A percentile compares a stretch with the other conserved stretches of the same genome.
phyloP scores from a whole-genome alignment of 2,113 vertebrate genomes.

The Anolis carolinensis region DNA sequence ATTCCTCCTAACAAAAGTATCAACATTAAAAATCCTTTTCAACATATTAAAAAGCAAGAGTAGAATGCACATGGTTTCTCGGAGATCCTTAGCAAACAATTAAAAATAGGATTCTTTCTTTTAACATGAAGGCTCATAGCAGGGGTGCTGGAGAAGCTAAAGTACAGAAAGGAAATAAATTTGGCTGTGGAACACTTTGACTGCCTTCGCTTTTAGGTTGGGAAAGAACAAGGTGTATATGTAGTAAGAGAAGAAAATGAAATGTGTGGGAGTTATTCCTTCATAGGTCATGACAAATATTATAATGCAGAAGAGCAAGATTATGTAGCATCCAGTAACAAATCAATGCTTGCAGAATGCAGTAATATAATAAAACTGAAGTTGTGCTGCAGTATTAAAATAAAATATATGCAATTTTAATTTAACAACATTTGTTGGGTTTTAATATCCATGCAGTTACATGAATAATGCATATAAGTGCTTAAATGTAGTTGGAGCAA shows the following conservation, averaged over 20 bases:
- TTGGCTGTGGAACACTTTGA: background rate
- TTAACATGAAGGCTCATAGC: background rate
- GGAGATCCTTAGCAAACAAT: background rate
- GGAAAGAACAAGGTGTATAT: no score
- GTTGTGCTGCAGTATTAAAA: background rate
- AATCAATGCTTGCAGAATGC: background rate
- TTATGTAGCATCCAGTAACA: background rate
- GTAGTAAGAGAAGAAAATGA: background rate
- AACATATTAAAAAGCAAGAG: background rate
- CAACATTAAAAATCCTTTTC: background rate
- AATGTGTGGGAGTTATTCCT: background rate
- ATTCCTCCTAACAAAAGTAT: background rate
- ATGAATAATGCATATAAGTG: constrained; percentile 42
- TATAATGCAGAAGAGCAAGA: background rate
- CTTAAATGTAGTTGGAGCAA: constrained; percentile 33
- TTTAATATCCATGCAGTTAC: constrained; percentile 16
- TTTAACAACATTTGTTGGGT: background rate
- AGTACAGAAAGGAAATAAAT: background rate
- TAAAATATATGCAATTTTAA: background rate
- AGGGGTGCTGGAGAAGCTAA: background rate
- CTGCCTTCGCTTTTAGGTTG: background rate
- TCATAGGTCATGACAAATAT: background rate
- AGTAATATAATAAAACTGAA: background rate
- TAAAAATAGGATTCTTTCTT: background rate
- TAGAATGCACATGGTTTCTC: background rate